Conservation (phyloP, 2,888 invertebrate genomes). For the Papilio protenor region DNA sequence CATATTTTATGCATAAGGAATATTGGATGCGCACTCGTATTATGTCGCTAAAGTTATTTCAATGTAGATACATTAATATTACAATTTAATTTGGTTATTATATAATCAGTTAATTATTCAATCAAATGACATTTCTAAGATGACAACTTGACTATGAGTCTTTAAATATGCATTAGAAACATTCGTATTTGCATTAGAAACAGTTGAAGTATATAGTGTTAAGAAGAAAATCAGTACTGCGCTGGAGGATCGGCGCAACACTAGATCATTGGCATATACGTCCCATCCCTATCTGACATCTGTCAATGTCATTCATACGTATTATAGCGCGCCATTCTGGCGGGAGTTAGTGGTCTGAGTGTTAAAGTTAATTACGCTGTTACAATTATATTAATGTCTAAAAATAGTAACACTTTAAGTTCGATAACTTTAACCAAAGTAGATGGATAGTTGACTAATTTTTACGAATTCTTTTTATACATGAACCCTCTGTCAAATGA, state of each 20-base stretch:
- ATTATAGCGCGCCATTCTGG: no score
- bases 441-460: background rate
- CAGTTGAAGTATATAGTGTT: no score
- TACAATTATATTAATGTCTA: no score
- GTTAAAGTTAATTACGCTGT: no score
- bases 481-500: background rate
- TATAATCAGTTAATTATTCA: background rate
- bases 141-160: background rate
- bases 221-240: no score
- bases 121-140: background rate
- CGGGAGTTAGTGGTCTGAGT: no score
- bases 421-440: background rate
- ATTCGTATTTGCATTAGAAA: background rate
- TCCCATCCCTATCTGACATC: no score
- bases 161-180: background rate
- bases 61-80: conserved; percentile 49
- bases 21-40: conserved; percentile 60
- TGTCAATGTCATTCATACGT: no score
- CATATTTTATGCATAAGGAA: conserved; percentile 79
- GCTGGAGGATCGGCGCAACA: no score
- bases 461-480: background rate
- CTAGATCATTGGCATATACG: no score
- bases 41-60: conserved; percentile 50
- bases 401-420: no score
- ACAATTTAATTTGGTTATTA: background rate